These are phyloP conservation scores for Zeuzera pyrina DNA, from an alignment of 2,888 invertebrate species.

Conservation along the genomic window DNA sequence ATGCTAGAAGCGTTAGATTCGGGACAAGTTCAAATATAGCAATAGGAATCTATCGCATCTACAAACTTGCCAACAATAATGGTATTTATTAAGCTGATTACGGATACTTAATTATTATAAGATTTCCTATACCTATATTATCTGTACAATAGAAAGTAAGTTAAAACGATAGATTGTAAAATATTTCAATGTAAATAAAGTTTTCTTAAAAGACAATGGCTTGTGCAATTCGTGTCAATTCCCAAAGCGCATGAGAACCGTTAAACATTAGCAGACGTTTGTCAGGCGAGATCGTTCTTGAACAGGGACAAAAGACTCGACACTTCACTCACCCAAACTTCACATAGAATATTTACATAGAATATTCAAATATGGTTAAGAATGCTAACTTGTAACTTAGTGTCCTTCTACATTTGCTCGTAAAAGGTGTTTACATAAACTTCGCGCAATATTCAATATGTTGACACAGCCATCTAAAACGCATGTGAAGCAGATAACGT, in stretches of 20 bases:
- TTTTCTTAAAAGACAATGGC: conserved; percentile 49
- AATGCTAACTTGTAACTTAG: too few relatives aligned
- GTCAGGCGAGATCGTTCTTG: not conserved
- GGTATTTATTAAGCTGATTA: conserved; percentile 22
- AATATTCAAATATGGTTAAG: too few relatives aligned
- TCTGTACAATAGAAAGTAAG: conserved; percentile 47
- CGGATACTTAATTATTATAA: conserved; percentile 21
- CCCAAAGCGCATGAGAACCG: conserved; percentile 41
- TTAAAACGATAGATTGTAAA: conserved; percentile 59
- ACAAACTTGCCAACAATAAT: conserved; percentile 20
- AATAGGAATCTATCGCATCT: conserved; percentile 1
- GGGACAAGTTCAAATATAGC: not conserved
- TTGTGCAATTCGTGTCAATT: conserved; percentile 40
- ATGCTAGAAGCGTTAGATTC: conserved; percentile 2
- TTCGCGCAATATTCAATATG: too few relatives aligned
- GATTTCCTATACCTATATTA: conserved; percentile 26
- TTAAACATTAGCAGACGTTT: too few relatives aligned
- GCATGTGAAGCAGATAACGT: too few relatives aligned
- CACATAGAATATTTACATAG: too few relatives aligned
- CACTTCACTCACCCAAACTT: too few relatives aligned
- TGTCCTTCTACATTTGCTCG: too few relatives aligned
- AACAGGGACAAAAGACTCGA: not conserved
- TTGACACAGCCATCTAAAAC: too few relatives aligned
- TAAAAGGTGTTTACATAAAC: too few relatives aligned
- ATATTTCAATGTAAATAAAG: conserved; percentile 70